Evolutionary conservation across 2,888 invertebrate genomes (phyloP), one percentile per base, ranked within the genome.

Genomic region (Drosophila fungiperda): DNA sequence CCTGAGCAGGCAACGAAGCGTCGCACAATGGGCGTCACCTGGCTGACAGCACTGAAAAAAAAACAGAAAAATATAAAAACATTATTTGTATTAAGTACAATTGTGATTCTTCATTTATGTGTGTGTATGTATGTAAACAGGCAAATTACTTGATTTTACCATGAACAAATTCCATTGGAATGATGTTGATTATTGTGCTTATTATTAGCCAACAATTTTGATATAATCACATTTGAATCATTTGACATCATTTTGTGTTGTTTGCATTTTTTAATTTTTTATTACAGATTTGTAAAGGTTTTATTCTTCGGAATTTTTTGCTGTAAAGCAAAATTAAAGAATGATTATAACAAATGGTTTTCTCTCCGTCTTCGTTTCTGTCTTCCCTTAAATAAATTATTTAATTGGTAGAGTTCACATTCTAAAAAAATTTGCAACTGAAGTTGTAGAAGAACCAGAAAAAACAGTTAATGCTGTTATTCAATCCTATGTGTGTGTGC

Each of bases 11-110:
- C 83, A 84, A 33, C 83, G 65, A 78, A 83, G 88, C 88, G 71
- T 71, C 81, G 76, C 78, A 83, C 88, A 71, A 70, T 86, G 86
- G 84, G 83, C 67, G 57, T 77, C 68, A 69, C 63, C 63, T 67
- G 40, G 26, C 48, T 49, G 58, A 64, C 63, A 62, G 59, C 54
- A 42, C 23, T 35, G 20, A 40, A 50, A 68, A 76, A 65, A 26
- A 42, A 12, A n/a, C 15, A 32, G 7, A 40, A 33, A 35, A 32
- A 20, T 20, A 55, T 17, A 26, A 23, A 35, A 6, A 62, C 15
- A 33, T 69, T 64, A 50, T 42, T 66, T 62, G 36, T 61, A 58
- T 40, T 50, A 52, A 23, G n/a, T 42, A 72, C 50, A 73, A 68
- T 61, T 74, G 59, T 73, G 29, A 26, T 58, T 42, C 42, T 33